These are phyloP conservation scores for Brachionus asplanchnoidis DNA, from an alignment of 1,140 invertebrate species.

Conservation along the genomic window DNA sequence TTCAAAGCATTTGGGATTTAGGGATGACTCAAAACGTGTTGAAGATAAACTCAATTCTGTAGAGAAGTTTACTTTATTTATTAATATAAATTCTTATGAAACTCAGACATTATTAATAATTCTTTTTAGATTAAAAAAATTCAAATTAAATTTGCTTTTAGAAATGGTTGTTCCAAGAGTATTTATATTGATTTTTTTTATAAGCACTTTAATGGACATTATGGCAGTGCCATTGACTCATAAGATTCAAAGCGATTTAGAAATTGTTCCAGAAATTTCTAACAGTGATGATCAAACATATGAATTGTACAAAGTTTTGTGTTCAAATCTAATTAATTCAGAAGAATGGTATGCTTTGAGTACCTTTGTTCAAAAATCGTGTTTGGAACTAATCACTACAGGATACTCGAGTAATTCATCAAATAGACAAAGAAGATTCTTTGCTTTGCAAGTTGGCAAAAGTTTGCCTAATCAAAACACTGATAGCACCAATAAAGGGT, in stretches of 20 bases:
- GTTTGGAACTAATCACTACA: neutral
- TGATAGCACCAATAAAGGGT: conserved; percentile 7
- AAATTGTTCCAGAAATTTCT: neutral
- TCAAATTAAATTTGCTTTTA: neutral
- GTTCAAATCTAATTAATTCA: neutral
- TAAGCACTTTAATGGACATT: neutral
- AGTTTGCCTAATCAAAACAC: neutral
- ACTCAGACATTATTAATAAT: neutral
- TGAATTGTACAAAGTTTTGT: neutral
- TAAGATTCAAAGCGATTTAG: neutral
- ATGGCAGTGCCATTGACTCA: neutral
- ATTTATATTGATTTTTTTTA: neutral
- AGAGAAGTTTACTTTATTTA: neutral
- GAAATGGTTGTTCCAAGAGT: neutral
- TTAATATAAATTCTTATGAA: neutral
- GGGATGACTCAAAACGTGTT: neutral
- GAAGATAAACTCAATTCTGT: neutral
- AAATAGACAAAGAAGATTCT: conserved; percentile 6
- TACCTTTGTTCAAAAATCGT: neutral
- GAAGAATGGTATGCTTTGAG: neutral
- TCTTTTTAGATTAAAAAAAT: neutral
- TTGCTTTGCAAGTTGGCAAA: conserved; percentile 34
- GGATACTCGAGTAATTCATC: neutral
- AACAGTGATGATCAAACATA: neutral
- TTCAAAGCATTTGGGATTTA: neutral